Conservation (phyloP, 2,888 invertebrate genomes). For the Phania funesta region DNA sequence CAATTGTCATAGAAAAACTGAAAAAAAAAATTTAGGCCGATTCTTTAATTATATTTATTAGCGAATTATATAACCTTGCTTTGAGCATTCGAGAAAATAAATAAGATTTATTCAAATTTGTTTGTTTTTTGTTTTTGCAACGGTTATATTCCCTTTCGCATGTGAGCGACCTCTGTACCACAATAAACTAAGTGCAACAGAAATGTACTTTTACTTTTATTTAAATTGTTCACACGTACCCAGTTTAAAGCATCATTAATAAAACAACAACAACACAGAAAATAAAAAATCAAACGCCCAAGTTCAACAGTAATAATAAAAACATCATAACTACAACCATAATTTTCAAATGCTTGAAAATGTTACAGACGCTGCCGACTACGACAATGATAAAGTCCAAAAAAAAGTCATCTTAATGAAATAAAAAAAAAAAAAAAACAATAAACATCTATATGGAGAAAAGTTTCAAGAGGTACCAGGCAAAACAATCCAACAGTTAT, state of each 20-base stretch:
- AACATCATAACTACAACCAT: neutral
- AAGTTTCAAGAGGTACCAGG: conserved; percentile 28
- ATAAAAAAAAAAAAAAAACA: too few relatives aligned
- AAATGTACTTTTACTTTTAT: conserved; percentile 62
- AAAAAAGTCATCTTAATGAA: conserved; percentile 9
- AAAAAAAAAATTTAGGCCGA: conserved; percentile 5
- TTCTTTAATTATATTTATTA: conserved; percentile 14
- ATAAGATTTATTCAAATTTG: neutral
- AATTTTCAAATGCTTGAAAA: conserved; percentile 39
- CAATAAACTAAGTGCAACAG: too few relatives aligned
- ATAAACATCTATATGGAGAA: too few relatives aligned
- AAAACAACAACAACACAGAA: neutral
- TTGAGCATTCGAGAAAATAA: neutral
- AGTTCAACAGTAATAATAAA: conserved; percentile 52
- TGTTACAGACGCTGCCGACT: conserved; percentile 5
- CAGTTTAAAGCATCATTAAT: too few relatives aligned
- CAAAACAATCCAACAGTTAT: conserved; percentile 4
- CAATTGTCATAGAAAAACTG: conserved; percentile 15
- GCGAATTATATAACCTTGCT: too few relatives aligned
- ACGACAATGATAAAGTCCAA: neutral
- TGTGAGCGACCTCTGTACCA: conserved; percentile 19
- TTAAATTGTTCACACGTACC: conserved; percentile 51
- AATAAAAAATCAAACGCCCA: conserved; percentile 14
- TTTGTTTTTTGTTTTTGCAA: neutral
- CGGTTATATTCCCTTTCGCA: neutral